Percentiles rank a stretch among this genome's conserved stretches.
Conservation (phyloP, 1,140 invertebrate species). For the Caligus rogercresseyi region DNA sequence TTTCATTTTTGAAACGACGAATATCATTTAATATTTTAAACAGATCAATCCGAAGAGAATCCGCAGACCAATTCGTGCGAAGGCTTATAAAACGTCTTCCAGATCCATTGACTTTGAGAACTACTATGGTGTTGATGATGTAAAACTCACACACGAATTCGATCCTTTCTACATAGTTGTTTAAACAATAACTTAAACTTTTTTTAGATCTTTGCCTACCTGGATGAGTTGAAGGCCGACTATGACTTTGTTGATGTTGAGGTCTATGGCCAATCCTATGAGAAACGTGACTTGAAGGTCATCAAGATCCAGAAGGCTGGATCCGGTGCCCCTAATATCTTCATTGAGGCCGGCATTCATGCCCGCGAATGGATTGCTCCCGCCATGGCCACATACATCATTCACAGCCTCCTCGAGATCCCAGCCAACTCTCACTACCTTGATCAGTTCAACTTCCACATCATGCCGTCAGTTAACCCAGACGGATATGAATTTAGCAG, state of each 20-base stretch:
- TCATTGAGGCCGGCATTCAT: conserved; percentile 33
- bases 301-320: conserved; percentile 31
- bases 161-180: background rate
- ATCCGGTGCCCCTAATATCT: conserved; percentile 16
- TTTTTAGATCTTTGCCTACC: conserved; percentile 32
- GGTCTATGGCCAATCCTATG: conserved; percentile 37
- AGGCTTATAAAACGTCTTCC: background rate
- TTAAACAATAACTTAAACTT: background rate
- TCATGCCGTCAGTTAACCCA: conserved; percentile 25
- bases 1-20: background rate
- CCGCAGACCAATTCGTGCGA: too few relatives aligned
- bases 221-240: conserved; percentile 31
- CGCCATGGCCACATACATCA: conserved; percentile 62
- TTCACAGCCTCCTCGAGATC: conserved; percentile 46
- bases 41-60: too few relatives aligned
- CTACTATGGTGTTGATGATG: conserved; percentile 2
- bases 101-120: conserved; percentile 1
- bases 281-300: conserved; percentile 39
- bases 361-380: conserved; percentile 81
- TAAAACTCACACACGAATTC: background rate
- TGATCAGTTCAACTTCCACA: conserved; percentile 45
- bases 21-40: conserved; percentile 1
- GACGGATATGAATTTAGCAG: conserved; percentile 24
- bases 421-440: conserved; percentile 28
- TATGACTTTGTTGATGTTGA: conserved; percentile 32